Evolutionary conservation across 1,140 invertebrate species (phyloP).

Genomic region (Hirudo medicinalis): DNA sequence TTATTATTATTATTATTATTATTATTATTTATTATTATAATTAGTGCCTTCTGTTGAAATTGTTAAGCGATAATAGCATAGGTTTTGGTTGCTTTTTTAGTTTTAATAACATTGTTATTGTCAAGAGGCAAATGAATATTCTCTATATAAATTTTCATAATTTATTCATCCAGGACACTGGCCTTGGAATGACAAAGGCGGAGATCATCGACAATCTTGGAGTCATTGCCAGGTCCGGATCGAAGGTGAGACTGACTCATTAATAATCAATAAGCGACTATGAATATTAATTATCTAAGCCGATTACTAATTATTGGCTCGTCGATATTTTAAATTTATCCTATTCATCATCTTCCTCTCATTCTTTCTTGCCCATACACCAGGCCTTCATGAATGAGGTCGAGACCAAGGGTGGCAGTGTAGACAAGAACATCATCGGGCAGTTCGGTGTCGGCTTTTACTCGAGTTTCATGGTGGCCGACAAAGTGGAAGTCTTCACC

Average conservation of each 20-base stretch:
- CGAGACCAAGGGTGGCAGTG: slow-evolving; percentile 53
- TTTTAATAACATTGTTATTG: too few species aligned
- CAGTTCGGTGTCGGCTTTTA: slow-evolving; percentile 97
- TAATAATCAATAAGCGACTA: too few species aligned
- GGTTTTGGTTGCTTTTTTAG: too few species aligned
- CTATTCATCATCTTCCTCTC: too few species aligned
- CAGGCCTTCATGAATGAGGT: slow-evolving; percentile 70
- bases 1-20: too few species aligned
- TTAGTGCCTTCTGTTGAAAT: too few species aligned
- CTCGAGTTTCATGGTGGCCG: slow-evolving; percentile 89
- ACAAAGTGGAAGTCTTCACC: slow-evolving; percentile 77
- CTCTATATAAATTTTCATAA: not conserved
- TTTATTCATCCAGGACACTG: slow-evolving; percentile 59
- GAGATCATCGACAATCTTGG: slow-evolving; percentile 88
- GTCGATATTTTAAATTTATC: too few species aligned
- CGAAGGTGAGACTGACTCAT: slow-evolving; percentile 50
- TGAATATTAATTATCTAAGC: too few species aligned
- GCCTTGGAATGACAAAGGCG: slow-evolving; percentile 90
- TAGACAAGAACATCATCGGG: slow-evolving; percentile 64
- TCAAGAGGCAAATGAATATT: not conserved
- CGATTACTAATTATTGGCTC: too few species aligned
- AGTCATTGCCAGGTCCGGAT: slow-evolving; percentile 88
- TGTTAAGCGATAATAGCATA: too few species aligned
- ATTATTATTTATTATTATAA: too few species aligned
- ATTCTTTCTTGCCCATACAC: not conserved